phyloP scores from a whole-genome alignment of 2,797 vertebrate genomes.

The Semaprochilodus insignis region DNA sequence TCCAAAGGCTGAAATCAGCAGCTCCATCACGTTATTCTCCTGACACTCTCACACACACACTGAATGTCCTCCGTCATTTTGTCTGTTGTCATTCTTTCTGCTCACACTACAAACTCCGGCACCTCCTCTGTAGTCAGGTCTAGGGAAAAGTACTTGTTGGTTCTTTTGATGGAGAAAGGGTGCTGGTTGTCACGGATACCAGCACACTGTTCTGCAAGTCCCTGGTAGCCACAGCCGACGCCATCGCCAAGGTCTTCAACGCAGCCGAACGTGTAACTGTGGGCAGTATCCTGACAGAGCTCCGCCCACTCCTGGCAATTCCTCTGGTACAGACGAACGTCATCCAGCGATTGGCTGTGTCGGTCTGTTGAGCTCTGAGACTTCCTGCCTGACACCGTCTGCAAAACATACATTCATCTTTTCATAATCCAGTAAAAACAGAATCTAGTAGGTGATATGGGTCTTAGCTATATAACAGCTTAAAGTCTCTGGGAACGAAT shows the following conservation, averaged over 20 bases:
- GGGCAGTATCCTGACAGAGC: conserved; percentile 95
- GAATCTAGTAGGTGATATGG: background rate
- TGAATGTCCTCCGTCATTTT: conserved; percentile 26
- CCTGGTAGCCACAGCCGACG: conserved; percentile 83
- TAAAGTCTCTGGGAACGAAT: no score
- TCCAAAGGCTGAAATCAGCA: conserved; percentile 37
- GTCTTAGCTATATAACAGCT: no score
- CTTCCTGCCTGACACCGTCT: conserved; percentile 88
- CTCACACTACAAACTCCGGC: conserved; percentile 95
- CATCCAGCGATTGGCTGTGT: conserved; percentile 96
- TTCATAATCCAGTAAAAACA: conserved; percentile 9
- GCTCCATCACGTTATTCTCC: conserved; percentile 30
- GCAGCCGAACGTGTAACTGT: conserved; percentile 98
- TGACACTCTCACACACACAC: background rate
- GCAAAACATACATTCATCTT: conserved; percentile 38
- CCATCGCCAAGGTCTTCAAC: conserved; percentile 87
- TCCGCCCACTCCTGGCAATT: conserved; percentile 91
- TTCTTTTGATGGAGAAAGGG: conserved; percentile 90
- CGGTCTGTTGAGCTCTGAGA: conserved; percentile 92
- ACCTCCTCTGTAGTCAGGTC: conserved; percentile 94
- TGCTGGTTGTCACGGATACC: conserved; percentile 85
- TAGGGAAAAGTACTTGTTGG: conserved; percentile 98
- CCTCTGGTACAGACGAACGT: conserved; percentile 94
- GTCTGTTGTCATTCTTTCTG: conserved; percentile 12
- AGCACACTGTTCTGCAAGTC: conserved; percentile 88